Conservation (phyloP, 2,888 invertebrate genomes). For the Empis stercorea region DNA sequence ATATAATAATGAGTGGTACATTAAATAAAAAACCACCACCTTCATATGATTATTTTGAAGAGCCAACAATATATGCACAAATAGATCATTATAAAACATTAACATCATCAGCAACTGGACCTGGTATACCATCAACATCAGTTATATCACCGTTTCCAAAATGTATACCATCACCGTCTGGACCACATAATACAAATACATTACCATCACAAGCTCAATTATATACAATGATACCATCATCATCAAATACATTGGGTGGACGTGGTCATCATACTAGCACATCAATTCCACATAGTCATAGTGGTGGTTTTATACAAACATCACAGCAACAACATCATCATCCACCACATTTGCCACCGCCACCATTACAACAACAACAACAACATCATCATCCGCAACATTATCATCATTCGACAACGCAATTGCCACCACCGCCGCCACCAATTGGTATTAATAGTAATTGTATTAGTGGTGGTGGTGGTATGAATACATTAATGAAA, state of each 20-base stretch:
- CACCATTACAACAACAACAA: conserved; percentile 31
- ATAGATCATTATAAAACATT: conserved; percentile 53
- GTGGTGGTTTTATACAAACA: conserved; percentile 4
- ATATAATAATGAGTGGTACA: conserved; percentile 7
- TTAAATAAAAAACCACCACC: conserved; percentile 20
- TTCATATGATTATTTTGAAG: conserved; percentile 40
- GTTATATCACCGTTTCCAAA: conserved; percentile 36
- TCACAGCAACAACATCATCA: conserved; percentile 19
- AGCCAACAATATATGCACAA: conserved; percentile 60
- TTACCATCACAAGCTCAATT: not conserved
- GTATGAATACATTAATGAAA: not conserved
- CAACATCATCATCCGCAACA: conserved; percentile 16
- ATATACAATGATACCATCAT: conserved; percentile 1
- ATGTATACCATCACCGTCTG: conserved; percentile 35
- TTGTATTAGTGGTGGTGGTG: not conserved
- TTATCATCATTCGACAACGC: not conserved
- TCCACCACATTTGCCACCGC: conserved; percentile 29
- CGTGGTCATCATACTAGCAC: not conserved
- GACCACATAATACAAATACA: conserved; percentile 20
- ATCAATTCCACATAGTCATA: not conserved
- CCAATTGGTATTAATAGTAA: not conserved
- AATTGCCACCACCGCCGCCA: not conserved
- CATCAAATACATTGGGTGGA: not conserved
- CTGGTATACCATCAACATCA: conserved; percentile 18
- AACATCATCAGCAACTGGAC: too few relatives aligned